Percentiles rank a stretch among this genome's conserved stretches.
Evolutionary conservation across 2,888 invertebrate genomes (phyloP).

Genomic region (Chironomus riparius): DNA sequence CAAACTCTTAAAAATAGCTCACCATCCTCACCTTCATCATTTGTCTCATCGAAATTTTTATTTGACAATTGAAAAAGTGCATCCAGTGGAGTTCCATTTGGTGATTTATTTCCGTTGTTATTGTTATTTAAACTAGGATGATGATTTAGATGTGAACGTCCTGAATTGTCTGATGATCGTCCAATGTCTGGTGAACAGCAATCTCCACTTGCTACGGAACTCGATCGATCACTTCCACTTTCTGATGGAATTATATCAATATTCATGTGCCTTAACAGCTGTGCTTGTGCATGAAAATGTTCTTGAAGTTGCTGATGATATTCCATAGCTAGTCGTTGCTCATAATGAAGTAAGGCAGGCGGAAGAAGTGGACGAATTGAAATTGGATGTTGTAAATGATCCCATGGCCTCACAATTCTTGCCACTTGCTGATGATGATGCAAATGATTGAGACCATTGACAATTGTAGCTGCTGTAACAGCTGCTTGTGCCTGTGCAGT

Average conservation of each 20-base stretch:
- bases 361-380: conserved; percentile 44
- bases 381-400: conserved; percentile 50
- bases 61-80: conserved; percentile 97
- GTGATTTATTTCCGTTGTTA: conserved; percentile 29
- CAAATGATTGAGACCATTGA: conserved; percentile 7
- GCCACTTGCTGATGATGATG: conserved; percentile 31
- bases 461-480: neutral
- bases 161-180: conserved; percentile 17
- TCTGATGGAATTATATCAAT: conserved; percentile 47
- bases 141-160: conserved; percentile 30
- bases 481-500: too few relatives aligned
- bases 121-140: conserved; percentile 31
- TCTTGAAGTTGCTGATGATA: conserved; percentile 49
- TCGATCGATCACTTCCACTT: conserved; percentile 62
- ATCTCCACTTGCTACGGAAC: conserved; percentile 62
- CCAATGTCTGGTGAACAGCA: conserved; percentile 65
- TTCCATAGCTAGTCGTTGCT: conserved; percentile 51
- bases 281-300: conserved; percentile 45
- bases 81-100: conserved; percentile 75
- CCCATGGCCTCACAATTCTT: conserved; percentile 86
- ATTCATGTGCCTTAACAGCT: conserved; percentile 45
- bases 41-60: conserved; percentile 89
- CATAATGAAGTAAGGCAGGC: conserved; percentile 53
- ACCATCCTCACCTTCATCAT: conserved; percentile 71
- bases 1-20: neutral